Evolutionary conservation across 2,888 invertebrate species (phyloP).

Genomic region (Lamproptera curius): DNA sequence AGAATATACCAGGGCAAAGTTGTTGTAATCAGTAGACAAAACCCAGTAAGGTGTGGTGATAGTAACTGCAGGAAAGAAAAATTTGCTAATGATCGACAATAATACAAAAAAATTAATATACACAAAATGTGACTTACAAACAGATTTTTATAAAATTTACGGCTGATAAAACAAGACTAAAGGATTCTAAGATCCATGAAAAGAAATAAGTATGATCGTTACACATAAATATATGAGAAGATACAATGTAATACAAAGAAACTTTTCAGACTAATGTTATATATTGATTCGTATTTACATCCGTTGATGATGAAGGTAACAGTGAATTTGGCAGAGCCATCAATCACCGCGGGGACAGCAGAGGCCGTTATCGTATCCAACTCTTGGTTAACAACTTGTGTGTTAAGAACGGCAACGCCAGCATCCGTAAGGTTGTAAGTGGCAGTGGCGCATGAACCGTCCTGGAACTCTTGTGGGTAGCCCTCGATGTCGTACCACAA

Average conservation of each 20-base stretch:
- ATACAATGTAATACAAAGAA: too few relatives aligned
- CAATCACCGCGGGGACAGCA: conserved; percentile 39
- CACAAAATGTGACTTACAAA: too few relatives aligned
- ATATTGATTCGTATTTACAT: too few relatives aligned
- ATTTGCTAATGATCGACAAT: too few relatives aligned
- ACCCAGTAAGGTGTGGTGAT: conserved; percentile 74
- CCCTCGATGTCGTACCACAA: conserved; percentile 57
- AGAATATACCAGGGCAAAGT: conserved; percentile 82
- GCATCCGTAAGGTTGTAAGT: conserved; percentile 37
- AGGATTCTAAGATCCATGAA: too few relatives aligned
- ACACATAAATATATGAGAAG: too few relatives aligned
- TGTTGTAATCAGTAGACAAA: conserved; percentile 80
- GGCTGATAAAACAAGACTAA: too few relatives aligned
- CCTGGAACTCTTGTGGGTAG: conserved; percentile 55
- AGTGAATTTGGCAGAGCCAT: conserved; percentile 47
- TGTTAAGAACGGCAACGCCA: conserved; percentile 48
- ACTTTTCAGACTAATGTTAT: too few relatives aligned
- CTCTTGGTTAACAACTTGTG: conserved; percentile 48
- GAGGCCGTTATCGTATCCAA: conserved; percentile 44
- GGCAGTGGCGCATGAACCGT: conserved; percentile 52
- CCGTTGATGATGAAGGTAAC: conserved; percentile 49
- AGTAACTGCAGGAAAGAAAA: conserved; percentile 37
- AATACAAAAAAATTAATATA: too few relatives aligned
- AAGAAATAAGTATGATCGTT: too few relatives aligned
- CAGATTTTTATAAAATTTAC: too few relatives aligned